A percentile compares a stretch with the other conserved stretches of the same genome.
Evolutionary conservation across 1,140 invertebrate species (phyloP).

Genomic region (Phocides pigmalion): DNA sequence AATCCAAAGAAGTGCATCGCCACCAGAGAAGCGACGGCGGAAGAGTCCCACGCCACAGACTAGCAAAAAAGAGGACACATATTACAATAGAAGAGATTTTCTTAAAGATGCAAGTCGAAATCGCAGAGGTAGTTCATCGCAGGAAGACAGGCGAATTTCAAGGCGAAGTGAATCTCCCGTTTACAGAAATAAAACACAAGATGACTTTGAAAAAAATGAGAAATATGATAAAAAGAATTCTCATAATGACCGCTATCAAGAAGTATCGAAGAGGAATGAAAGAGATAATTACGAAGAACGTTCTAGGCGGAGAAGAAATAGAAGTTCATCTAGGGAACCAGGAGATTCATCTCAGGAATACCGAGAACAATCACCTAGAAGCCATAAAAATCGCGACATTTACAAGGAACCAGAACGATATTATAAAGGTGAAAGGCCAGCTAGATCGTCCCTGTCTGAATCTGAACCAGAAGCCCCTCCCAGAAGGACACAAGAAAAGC

Average conservation of each 20-base stretch:
- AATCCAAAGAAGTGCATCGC: constrained; percentile 41
- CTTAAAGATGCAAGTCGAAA: constrained; percentile 39
- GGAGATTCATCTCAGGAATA: constrained; percentile 53
- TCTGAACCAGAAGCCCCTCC: constrained; percentile 54
- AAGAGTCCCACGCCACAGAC: constrained; percentile 52
- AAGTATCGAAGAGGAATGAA: constrained; percentile 30
- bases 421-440: constrained; percentile 52
- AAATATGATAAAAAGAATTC: constrained; percentile 51
- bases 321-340: constrained; percentile 50
- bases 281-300: constrained; percentile 49
- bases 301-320: constrained; percentile 50
- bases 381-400: constrained; percentile 17
- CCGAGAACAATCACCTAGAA: constrained; percentile 46
- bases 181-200: constrained; percentile 50
- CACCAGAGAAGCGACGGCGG: constrained; percentile 63
- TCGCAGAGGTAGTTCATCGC: constrained; percentile 37
- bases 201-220: constrained; percentile 46
- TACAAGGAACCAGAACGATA: constrained; percentile 53
- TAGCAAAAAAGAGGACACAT: constrained; percentile 51
- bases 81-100: constrained; percentile 44
- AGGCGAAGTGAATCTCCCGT: constrained; percentile 58
- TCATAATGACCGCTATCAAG: constrained; percentile 52
- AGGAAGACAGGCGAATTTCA: constrained; percentile 37
- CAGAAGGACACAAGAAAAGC: constrained; percentile 51
- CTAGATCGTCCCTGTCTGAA: constrained; percentile 53